Conservation (phyloP, 2,888 invertebrate genomes). For the Catocala sponsa region DNA sequence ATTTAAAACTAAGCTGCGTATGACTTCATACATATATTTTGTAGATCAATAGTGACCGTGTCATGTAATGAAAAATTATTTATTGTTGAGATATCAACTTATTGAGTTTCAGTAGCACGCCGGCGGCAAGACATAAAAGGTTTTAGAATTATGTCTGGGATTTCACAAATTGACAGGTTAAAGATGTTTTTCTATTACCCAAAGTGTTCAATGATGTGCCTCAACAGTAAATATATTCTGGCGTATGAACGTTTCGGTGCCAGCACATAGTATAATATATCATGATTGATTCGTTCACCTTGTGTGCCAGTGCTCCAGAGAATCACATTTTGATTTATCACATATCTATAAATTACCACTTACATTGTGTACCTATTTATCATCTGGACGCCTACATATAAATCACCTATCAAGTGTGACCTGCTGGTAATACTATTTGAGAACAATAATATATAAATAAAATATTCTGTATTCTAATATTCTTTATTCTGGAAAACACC, state of each 20-base stretch:
- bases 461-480: slow-evolving; percentile 12
- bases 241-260: slow-evolving; percentile 46
- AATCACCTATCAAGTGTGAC: slow-evolving; percentile 42
- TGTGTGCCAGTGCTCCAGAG: slow-evolving; percentile 47
- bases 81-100: slow-evolving; percentile 7
- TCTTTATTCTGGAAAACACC: slow-evolving; percentile 3
- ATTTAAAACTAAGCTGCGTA: slow-evolving; percentile 15
- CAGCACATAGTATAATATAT: slow-evolving; percentile 58
- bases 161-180: background rate
- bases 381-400: slow-evolving; percentile 44
- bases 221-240: slow-evolving; percentile 38
- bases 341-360: slow-evolving; percentile 61
- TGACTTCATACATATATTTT: slow-evolving; percentile 8
- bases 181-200: slow-evolving; percentile 21
- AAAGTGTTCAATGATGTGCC: slow-evolving; percentile 19
- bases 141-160: too few species aligned
- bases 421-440: slow-evolving; percentile 8
- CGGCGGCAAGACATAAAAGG: too few species aligned
- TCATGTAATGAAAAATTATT: slow-evolving; percentile 22
- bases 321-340: slow-evolving; percentile 58
- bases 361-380: slow-evolving; percentile 58
- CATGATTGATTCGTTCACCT: slow-evolving; percentile 65
- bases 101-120: too few species aligned
- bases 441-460: background rate
- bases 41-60: slow-evolving; percentile 13